phyloP scores from a whole-genome alignment of 2,113 vertebrate species.

The Mormoops blainvillei region DNA sequence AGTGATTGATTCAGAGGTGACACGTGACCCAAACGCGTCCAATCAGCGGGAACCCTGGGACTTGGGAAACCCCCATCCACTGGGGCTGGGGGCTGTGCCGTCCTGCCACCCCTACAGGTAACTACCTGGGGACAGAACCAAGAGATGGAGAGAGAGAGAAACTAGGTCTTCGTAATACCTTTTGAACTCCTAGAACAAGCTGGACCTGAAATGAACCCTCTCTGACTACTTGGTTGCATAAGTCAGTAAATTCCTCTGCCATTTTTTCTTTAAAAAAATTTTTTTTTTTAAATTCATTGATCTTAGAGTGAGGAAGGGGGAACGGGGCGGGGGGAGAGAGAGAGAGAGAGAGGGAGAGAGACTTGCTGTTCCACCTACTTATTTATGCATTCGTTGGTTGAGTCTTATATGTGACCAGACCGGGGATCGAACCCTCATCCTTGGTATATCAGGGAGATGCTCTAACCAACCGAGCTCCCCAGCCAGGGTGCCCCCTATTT shows the following conservation, averaged over 20 bases:
- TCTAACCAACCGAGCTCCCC: too few relatives aligned
- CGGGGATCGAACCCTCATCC: too few relatives aligned
- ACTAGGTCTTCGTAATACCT: neutral
- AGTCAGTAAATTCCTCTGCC: neutral
- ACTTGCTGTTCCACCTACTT: too few relatives aligned
- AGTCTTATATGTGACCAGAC: too few relatives aligned
- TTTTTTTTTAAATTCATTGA: too few relatives aligned
- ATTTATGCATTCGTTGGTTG: too few relatives aligned
- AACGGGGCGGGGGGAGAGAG: too few relatives aligned
- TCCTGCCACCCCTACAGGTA: too few relatives aligned
- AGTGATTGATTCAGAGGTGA: neutral
- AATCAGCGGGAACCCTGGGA: neutral
- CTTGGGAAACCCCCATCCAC: rapidly evolving
- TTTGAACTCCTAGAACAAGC: neutral
- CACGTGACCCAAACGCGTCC: neutral
- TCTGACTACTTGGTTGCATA: neutral
- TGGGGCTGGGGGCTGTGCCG: neutral
- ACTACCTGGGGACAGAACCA: neutral
- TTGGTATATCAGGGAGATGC: too few relatives aligned
- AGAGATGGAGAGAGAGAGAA: neutral
- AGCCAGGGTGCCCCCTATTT: neutral
- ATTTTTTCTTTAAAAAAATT: too few relatives aligned
- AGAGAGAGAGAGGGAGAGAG: too few relatives aligned
- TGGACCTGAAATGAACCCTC: neutral
- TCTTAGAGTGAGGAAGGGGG: too few relatives aligned